phyloP scores from a whole-genome alignment of 2,113 vertebrate genomes.

The Megaceryle torquata region DNA sequence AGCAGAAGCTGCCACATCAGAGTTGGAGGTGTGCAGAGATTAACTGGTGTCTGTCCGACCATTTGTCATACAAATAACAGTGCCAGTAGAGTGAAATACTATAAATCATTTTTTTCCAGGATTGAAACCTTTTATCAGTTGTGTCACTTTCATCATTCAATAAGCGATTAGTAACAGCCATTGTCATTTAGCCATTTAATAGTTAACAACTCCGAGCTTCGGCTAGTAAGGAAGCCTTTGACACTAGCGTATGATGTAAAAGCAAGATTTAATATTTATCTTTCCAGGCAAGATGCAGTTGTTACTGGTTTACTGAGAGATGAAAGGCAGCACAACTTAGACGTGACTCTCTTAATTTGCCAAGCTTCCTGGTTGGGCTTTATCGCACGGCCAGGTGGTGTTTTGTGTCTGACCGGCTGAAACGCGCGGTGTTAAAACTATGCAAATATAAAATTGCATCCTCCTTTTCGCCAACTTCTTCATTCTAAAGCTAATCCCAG shows the following conservation, averaged over 20 bases:
- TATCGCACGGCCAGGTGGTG: accelerated
- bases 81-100: slow-evolving; percentile 85
- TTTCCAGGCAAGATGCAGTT: neutral
- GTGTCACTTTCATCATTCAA: slow-evolving; percentile 94
- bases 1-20: neutral
- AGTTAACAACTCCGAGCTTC: neutral
- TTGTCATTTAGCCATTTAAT: slow-evolving; percentile 79
- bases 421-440: neutral
- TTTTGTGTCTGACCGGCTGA: neutral
- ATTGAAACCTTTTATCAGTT: slow-evolving; percentile 96
- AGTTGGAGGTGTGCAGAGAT: slow-evolving; percentile 64
- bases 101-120: slow-evolving; percentile 84
- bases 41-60: slow-evolving; percentile 64
- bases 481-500: neutral
- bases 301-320: neutral
- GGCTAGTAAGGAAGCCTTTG: neutral
- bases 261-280: neutral
- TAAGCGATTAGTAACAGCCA: slow-evolving; percentile 85
- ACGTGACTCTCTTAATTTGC: neutral
- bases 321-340: neutral
- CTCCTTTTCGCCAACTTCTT: neutral
- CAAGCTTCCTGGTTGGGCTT: neutral
- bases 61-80: slow-evolving; percentile 84
- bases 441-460: neutral
- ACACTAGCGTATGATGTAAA: neutral